Evolutionary conservation across 2,888 invertebrate genomes (phyloP).

Genomic region (Chrysotoxum bicinctum): DNA sequence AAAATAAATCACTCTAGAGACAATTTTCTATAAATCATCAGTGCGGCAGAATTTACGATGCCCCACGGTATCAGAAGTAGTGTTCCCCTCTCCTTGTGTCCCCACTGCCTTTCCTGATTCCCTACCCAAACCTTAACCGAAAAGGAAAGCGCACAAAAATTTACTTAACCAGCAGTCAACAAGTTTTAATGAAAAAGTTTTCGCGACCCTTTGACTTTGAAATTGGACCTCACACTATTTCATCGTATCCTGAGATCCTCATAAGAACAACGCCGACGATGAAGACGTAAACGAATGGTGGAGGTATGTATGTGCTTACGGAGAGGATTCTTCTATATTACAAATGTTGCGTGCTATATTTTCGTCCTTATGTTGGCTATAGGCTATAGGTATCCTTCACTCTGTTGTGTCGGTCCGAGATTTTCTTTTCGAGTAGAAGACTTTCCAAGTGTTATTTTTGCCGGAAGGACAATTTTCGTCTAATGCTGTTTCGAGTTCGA

Average conservation of each 20-base stretch:
- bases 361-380: constrained; percentile 21
- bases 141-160: constrained; percentile 35
- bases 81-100: neutral
- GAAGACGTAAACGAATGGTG: neutral
- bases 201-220: constrained; percentile 71
- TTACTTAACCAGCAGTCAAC: constrained; percentile 70
- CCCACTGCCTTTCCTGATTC: neutral
- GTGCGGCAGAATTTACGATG: constrained; percentile 39
- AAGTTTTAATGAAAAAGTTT: constrained; percentile 73
- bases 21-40: constrained; percentile 69
- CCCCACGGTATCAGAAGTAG: constrained; percentile 3
- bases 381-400: neutral
- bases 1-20: constrained; percentile 61
- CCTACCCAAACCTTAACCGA: neutral
- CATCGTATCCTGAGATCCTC: neutral
- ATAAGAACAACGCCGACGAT: neutral
- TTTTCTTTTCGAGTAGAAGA: constrained; percentile 8
- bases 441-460: constrained; percentile 53
- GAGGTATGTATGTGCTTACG: neutral
- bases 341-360: constrained; percentile 43
- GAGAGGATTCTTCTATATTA: neutral
- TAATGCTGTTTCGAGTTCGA: constrained; percentile 46
- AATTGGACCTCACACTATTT: constrained; percentile 64
- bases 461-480: constrained; percentile 67
- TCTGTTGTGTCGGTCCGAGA: constrained; percentile 9